phyloP scores from a whole-genome alignment of 2,113 vertebrate genomes.

The Merops nubicus region DNA sequence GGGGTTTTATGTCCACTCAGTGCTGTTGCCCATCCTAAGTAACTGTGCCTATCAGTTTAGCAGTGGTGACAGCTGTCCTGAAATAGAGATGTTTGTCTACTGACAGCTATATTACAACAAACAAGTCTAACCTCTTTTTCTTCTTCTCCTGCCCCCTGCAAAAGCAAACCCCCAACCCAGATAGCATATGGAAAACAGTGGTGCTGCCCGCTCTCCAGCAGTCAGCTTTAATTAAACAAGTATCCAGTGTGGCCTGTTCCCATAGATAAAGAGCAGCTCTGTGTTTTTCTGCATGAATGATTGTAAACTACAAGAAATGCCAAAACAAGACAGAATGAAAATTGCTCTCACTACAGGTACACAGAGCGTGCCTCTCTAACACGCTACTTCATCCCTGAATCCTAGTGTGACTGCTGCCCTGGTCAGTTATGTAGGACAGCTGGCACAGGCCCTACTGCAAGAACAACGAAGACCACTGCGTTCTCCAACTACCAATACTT shows the following conservation, averaged over 20 bases:
- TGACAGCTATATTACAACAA: neutral
- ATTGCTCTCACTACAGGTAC: neutral
- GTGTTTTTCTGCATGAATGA: neutral
- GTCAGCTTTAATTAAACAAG: constrained; percentile 30
- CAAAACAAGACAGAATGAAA: constrained; percentile 2
- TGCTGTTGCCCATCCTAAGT: neutral
- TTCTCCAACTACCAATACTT: neutral
- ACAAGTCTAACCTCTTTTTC: neutral
- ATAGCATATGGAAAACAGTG: neutral
- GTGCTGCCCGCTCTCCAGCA: neutral
- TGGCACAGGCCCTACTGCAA: neutral
- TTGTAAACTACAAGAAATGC: neutral
- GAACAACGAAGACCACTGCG: neutral
- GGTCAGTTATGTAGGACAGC: neutral
- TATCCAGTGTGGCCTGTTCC: neutral
- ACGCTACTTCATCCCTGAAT: neutral
- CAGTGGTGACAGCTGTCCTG: neutral
- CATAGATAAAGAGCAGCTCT: neutral
- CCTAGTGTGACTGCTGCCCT: neutral
- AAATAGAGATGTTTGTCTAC: neutral
- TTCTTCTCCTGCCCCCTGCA: neutral
- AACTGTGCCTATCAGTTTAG: neutral
- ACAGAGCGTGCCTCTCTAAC: rapidly evolving
- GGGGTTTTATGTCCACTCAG: neutral
- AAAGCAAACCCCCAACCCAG: neutral